phyloP scores from a whole-genome alignment of 2,888 invertebrate species.

The Acanthosoma haemorrhoidale region DNA sequence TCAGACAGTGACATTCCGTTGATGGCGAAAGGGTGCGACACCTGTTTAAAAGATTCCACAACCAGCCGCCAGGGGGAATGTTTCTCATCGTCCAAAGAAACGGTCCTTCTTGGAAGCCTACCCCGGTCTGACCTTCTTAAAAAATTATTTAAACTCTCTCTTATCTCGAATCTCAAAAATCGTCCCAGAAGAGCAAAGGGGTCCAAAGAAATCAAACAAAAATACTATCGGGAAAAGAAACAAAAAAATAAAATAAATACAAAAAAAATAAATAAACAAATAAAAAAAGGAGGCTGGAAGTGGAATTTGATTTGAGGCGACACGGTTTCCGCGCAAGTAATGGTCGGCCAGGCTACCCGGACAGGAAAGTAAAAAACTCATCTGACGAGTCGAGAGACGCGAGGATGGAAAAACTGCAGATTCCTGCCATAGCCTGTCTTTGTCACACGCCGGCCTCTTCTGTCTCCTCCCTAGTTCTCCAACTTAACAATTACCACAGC shows the following conservation, averaged over 20 bases:
- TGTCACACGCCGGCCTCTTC: neutral
- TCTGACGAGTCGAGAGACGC: conserved; percentile 22
- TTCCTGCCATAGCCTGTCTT: conserved; percentile 14
- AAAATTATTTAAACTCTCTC: conserved; percentile 21
- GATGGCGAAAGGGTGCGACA: conserved; percentile 2
- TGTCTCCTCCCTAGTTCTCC: neutral
- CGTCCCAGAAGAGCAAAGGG: neutral
- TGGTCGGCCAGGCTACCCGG: conserved; percentile 1
- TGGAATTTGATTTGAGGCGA: conserved; percentile 22
- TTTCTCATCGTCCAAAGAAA: neutral
- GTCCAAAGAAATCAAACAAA: conserved; percentile 8
- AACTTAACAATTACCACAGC: neutral
- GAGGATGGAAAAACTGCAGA: conserved; percentile 18
- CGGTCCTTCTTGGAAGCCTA: neutral
- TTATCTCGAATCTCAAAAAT: conserved; percentile 24
- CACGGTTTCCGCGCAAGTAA: conserved; percentile 20
- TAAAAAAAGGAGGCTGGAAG: neutral
- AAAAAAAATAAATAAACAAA: neutral
- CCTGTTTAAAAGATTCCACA: conserved; percentile 10
- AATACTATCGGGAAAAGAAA: neutral
- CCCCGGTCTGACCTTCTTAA: neutral
- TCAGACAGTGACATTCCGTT: neutral
- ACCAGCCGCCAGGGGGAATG: neutral
- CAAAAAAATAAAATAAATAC: neutral
- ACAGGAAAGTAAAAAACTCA: conserved; percentile 22